These are phyloP conservation scores for Sminthurides aquaticus DNA, from an alignment of 2,888 invertebrate genomes.

Conservation along the genomic window DNA sequence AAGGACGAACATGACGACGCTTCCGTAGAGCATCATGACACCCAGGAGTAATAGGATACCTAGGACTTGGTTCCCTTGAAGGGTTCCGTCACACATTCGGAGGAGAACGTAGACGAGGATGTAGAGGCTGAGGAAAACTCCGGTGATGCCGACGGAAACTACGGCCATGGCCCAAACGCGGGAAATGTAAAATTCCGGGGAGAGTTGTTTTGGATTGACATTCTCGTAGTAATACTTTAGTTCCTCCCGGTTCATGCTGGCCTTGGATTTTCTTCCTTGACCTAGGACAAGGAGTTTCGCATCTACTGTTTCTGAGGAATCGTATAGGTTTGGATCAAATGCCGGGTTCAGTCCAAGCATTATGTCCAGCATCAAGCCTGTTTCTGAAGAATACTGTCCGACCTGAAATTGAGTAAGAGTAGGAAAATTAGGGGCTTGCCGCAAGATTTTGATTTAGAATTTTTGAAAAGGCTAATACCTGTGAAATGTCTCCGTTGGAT, in stretches of 20 bases:
- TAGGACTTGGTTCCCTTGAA: conserved; percentile 44
- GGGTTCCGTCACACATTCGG: conserved; percentile 46
- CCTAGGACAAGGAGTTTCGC: background rate
- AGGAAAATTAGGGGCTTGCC: background rate
- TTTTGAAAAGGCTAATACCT: conserved; percentile 25
- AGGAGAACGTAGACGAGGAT: conserved; percentile 46
- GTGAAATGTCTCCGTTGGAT: conserved; percentile 30
- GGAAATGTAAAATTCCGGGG: conserved; percentile 43
- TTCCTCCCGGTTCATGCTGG: background rate
- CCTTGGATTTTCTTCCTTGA: background rate
- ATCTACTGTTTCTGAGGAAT: conserved; percentile 4
- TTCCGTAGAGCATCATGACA: conserved; percentile 45
- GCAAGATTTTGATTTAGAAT: background rate
- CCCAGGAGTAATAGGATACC: conserved; percentile 45
- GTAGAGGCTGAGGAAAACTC: conserved; percentile 45
- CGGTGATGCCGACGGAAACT: conserved; percentile 45
- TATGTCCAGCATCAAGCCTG: conserved; percentile 44
- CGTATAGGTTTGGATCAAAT: conserved; percentile 15
- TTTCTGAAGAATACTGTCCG: conserved; percentile 46
- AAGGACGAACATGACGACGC: conserved; percentile 46
- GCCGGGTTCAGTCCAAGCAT: conserved; percentile 22
- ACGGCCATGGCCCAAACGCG: conserved; percentile 46
- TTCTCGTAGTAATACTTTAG: background rate
- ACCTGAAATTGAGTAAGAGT: conserved; percentile 40
- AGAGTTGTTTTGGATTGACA: conserved; percentile 29